phyloP scores from a whole-genome alignment of 2,797 vertebrate genomes.

The Pyrrhura leucotis region DNA sequence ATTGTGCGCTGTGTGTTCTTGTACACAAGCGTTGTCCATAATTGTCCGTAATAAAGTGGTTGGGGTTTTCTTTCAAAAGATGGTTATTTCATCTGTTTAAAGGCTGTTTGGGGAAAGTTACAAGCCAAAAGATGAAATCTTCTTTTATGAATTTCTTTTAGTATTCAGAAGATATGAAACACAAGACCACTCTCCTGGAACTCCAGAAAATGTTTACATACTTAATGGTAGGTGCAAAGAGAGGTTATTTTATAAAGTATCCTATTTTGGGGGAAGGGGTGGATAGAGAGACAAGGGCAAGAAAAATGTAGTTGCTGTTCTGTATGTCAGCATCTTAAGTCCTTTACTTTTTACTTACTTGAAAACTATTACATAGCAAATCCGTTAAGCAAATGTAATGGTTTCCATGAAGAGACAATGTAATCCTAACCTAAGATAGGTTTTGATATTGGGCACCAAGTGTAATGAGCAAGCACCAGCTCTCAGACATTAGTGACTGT shows the following conservation, averaged over 20 bases:
- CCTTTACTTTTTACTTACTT: not conserved
- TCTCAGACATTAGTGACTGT: not conserved
- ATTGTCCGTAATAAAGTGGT: not conserved
- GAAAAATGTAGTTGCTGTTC: not conserved
- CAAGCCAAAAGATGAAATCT: not conserved
- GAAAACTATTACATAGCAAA: not conserved
- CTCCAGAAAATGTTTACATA: conserved; percentile 99
- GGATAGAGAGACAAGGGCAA: no score
- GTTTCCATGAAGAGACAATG: not conserved
- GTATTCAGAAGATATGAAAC: conserved; percentile 98
- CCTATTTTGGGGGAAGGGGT: not conserved
- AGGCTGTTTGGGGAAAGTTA: not conserved
- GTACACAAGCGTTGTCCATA: not conserved
- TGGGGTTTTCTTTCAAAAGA: not conserved
- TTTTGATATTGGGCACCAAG: not conserved
- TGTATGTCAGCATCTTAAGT: not conserved
- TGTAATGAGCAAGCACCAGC: not conserved
- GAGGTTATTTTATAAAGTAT: not conserved
- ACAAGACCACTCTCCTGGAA: conserved; percentile 96
- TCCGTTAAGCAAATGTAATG: not conserved
- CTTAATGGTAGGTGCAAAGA: conserved; percentile 87
- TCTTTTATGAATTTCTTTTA: conserved; percentile 58
- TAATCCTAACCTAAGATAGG: not conserved
- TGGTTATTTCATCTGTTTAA: not conserved
- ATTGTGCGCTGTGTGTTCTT: not conserved